phyloP scores from a whole-genome alignment of 2,888 invertebrate species.

The Phaedon cochleariae region DNA sequence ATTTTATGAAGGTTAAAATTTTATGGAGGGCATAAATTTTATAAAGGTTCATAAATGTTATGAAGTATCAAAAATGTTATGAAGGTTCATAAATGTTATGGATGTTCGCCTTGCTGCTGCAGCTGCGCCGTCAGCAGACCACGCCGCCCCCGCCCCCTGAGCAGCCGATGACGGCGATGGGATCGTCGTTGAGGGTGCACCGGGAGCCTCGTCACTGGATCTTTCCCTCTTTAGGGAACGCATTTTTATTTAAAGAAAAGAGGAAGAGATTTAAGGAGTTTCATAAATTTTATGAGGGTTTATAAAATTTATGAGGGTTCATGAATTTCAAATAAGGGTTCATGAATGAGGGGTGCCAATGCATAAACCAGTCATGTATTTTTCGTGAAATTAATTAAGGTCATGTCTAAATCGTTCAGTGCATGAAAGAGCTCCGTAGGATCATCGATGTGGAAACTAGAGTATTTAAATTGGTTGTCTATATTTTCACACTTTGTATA shows the following conservation, averaged over 20 bases:
- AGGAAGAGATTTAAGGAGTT: not conserved
- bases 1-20: not conserved
- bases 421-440: too few relatives aligned
- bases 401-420: too few relatives aligned
- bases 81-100: too few relatives aligned
- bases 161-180: slow-evolving; percentile 59
- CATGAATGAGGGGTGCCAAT: too few relatives aligned
- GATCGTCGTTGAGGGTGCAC: slow-evolving; percentile 55
- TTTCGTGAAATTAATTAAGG: too few relatives aligned
- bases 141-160: slow-evolving; percentile 63
- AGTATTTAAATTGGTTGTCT: too few relatives aligned
- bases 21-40: not conserved
- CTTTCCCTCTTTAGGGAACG: slow-evolving; percentile 59
- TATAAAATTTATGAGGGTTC: not conserved
- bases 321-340: too few relatives aligned
- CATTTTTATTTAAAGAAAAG: slow-evolving; percentile 58
- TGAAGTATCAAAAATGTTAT: too few relatives aligned
- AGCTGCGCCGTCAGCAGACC: slow-evolving; percentile 52
- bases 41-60: not conserved
- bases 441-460: too few relatives aligned
- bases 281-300: not conserved
- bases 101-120: slow-evolving; percentile 71
- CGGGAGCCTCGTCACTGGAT: slow-evolving; percentile 60
- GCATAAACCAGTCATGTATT: too few relatives aligned
- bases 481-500: too few relatives aligned